Evolutionary conservation across 2,888 invertebrate species (phyloP), one percentile per base, ranked within the genome.

Genomic region (Amiota minor): DNA sequence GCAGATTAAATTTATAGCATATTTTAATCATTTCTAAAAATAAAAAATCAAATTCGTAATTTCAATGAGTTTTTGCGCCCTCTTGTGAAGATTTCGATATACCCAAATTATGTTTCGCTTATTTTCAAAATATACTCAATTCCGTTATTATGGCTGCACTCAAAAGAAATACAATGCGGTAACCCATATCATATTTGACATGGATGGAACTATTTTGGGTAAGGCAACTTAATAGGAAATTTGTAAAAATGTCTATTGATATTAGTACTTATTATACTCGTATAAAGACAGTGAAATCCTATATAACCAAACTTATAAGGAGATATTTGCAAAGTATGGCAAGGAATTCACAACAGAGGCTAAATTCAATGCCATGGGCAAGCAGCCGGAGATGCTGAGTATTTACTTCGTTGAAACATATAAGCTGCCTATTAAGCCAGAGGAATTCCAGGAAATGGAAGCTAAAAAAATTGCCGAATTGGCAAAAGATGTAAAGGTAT

Each of bases 141-240:
- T 53, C 2, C n/a, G 53, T 16, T 0, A 59, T 8, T 59, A 11
- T 20, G 18, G 23, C 6, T 35, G 6, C 11, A 18, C 3, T 2
- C 16, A 1, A n/a, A 18, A 9, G 0, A 59, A 62, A 14, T 68
- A 53, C 53, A 50, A 55, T 20, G 45, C 62, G 4, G 71, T 71
- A 12, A 71, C 64, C 8, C 71, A 71, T 46, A 35, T 20, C 18
- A 64, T 71, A n/a, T 71, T 71, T 10, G 71, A 71, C 49, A 50
- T 71, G 71, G 71, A 71, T 64, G 71, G 71, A 9, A 35, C 55
- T 11, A 9, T 71, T 18, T 12, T 71, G 45, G 71, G 64, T 64
- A 71, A 53, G 45, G 35, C 2, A 35, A 35, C 4, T 35, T 2
- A 35, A 35, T 35, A 8, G 35, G 35, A 35, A 8, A 35, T 35